These are phyloP conservation scores for Philantomba maxwellii DNA, from an alignment of 2,113 vertebrate genomes.

Conservation along the genomic window DNA sequence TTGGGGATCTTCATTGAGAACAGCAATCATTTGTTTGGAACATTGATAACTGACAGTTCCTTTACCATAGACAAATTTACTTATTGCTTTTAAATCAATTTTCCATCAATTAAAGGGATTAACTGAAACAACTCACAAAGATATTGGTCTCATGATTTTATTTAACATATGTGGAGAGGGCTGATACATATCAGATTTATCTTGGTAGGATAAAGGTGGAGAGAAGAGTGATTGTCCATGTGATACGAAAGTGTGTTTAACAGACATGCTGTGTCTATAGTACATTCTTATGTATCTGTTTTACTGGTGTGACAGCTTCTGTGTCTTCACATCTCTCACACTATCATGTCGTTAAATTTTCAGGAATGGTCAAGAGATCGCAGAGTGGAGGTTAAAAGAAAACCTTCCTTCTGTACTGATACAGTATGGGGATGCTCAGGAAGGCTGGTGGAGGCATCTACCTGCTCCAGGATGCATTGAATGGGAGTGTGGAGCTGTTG, in stretches of 20 bases:
- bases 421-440: not conserved
- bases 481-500: accelerated
- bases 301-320: not conserved
- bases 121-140: not conserved
- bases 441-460: not conserved
- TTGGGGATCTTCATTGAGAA: not conserved
- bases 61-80: not conserved
- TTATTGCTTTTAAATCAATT: not conserved
- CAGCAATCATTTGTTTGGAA: not conserved
- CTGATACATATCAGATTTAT: not conserved
- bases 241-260: too few species aligned
- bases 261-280: accelerated
- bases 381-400: not conserved
- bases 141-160: not conserved
- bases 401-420: accelerated
- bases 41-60: not conserved
- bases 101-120: not conserved
- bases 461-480: accelerated
- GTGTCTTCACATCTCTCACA: not conserved
- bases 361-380: not conserved
- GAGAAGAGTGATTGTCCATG: not conserved
- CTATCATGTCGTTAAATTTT: not conserved
- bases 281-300: not conserved
- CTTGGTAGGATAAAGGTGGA: too few species aligned
- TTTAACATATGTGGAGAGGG: not conserved